A percentile compares a stretch with the other conserved stretches of the same genome.
Evolutionary conservation across 2,888 invertebrate species (phyloP).

Genomic region (Rhagonycha lutea): DNA sequence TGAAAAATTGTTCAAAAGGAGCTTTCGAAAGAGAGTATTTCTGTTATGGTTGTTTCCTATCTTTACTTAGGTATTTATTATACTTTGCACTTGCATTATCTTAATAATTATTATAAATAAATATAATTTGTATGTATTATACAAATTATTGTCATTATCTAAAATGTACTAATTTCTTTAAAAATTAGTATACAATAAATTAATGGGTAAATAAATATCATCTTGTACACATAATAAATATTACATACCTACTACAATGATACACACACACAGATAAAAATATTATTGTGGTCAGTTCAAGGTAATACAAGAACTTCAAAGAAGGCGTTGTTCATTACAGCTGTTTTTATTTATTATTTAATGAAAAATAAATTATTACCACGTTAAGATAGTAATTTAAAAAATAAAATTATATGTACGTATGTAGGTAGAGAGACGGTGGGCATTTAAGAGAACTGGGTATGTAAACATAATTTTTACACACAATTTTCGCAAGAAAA

Average conservation of each 20-base stretch:
- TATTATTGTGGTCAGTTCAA: slow-evolving; percentile 4
- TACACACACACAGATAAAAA: background rate
- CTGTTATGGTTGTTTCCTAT: background rate
- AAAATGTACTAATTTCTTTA: background rate
- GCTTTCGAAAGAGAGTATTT: too few relatives aligned
- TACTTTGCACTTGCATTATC: background rate
- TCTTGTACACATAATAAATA: background rate
- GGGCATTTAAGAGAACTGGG: background rate
- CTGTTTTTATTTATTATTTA: background rate
- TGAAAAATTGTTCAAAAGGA: too few relatives aligned
- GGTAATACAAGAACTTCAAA: background rate
- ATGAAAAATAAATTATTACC: background rate
- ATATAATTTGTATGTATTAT: too few relatives aligned
- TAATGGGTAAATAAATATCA: background rate
- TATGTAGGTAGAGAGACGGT: background rate
- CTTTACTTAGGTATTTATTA: background rate
- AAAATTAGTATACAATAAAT: background rate
- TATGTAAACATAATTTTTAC: background rate
- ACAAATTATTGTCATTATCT: background rate
- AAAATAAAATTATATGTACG: background rate
- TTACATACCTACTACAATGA: background rate
- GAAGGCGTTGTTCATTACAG: slow-evolving; percentile 3
- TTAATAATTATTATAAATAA: background rate
- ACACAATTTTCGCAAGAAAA: background rate
- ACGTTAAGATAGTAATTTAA: background rate